Evolutionary conservation across 2,797 vertebrate genomes (phyloP).

Genomic region (Linurgus olivaceus): DNA sequence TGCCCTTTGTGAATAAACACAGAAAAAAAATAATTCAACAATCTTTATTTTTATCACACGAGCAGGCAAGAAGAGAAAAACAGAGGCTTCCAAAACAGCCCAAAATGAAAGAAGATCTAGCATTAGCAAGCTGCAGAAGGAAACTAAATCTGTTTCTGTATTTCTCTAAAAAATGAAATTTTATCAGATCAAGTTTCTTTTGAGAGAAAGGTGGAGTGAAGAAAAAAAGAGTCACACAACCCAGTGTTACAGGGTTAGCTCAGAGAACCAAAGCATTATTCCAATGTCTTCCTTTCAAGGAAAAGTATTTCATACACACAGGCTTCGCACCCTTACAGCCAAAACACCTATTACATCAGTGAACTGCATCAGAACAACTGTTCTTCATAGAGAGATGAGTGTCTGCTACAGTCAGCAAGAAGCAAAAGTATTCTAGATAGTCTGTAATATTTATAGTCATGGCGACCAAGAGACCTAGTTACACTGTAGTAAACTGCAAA

Average conservation of each 20-base stretch:
- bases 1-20: background rate
- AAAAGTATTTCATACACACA: constrained; percentile 20
- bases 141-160: background rate
- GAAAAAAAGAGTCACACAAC: background rate
- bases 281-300: constrained; percentile 41
- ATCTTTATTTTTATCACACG: background rate
- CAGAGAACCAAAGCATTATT: background rate
- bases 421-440: background rate
- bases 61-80: background rate
- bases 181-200: background rate
- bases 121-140: background rate
- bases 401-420: background rate
- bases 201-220: accelerated
- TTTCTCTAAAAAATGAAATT: background rate
- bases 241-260: background rate
- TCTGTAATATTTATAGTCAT: background rate
- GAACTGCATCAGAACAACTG: background rate
- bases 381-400: background rate
- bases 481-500: background rate
- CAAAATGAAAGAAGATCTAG: background rate
- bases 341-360: background rate
- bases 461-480: background rate
- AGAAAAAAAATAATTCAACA: background rate
- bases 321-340: background rate
- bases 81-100: background rate